Evolutionary conservation across 2,888 invertebrate species (phyloP).

Genomic region (Copidosoma aretas): DNA sequence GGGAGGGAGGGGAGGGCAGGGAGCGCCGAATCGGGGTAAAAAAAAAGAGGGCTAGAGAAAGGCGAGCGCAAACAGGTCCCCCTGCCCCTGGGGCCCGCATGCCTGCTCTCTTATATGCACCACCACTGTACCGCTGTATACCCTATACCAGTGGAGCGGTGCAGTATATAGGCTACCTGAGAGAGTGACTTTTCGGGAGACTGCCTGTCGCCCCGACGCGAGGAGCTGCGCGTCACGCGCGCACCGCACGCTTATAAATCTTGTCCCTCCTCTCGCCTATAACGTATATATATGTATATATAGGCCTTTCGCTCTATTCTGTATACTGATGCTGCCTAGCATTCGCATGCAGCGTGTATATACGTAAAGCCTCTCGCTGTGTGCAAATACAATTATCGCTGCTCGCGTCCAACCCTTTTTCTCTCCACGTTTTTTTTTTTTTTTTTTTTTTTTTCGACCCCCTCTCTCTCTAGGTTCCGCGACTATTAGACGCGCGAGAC

Average conservation of each 20-base stretch:
- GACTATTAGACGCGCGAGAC: constrained; percentile 9
- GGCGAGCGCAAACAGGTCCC: constrained; percentile 26
- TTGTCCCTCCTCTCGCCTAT: constrained; percentile 1
- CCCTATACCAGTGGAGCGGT: too few species aligned
- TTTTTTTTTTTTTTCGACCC: not conserved
- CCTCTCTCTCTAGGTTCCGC: constrained; percentile 1
- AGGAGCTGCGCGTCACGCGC: constrained; percentile 11
- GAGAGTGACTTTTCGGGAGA: constrained; percentile 28
- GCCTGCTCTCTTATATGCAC: constrained; percentile 15
- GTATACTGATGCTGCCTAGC: too few species aligned
- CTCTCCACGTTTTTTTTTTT: constrained; percentile 2
- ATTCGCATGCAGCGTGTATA: too few species aligned
- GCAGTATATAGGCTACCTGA: constrained; percentile 31
- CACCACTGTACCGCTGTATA: too few species aligned
- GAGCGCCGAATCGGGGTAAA: not conserved
- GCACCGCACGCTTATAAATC: constrained; percentile 24
- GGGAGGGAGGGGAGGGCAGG: not conserved
- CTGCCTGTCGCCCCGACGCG: constrained; percentile 22
- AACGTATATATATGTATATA: too few species aligned
- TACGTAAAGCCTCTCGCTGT: constrained; percentile 25
- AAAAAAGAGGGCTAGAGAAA: constrained; percentile 12
- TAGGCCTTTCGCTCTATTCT: constrained; percentile 16
- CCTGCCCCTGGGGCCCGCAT: constrained; percentile 2
- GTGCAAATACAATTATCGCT: constrained; percentile 38
- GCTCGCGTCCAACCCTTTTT: constrained; percentile 15